Conservation (phyloP, 2,797 vertebrate species). For the Chelonia mydas region DNA sequence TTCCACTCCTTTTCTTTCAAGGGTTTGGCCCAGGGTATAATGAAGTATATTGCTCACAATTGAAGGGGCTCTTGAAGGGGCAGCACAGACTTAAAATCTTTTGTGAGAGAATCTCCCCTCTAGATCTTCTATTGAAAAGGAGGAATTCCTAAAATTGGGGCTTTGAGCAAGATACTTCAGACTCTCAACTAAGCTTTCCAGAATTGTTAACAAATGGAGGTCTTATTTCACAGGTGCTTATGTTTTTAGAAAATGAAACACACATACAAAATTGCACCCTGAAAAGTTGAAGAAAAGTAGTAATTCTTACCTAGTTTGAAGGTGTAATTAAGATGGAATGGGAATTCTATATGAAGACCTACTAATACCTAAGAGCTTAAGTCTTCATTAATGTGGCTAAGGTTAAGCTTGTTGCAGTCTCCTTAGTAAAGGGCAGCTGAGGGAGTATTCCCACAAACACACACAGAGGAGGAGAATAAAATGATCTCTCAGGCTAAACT, state of each 20-base stretch:
- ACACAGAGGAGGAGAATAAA: neutral
- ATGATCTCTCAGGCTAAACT: neutral
- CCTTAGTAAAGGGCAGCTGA: slow-evolving; percentile 4
- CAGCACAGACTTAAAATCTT: neutral
- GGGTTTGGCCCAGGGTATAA: neutral
- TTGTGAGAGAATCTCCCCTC: neutral
- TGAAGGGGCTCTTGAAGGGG: neutral
- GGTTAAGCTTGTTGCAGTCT: slow-evolving; percentile 9
- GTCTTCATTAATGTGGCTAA: neutral
- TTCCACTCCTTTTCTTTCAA: neutral
- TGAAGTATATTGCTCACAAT: neutral
- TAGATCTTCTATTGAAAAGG: no score
- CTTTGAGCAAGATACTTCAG: no score
- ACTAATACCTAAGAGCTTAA: rapidly evolving
- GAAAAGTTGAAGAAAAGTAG: neutral
- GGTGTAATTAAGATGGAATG: neutral
- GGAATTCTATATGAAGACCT: neutral
- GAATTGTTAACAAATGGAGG: no score
- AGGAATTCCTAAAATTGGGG: no score
- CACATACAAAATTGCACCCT: neutral
- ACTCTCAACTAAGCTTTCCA: no score
- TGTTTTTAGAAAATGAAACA: no score
- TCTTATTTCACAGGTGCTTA: no score
- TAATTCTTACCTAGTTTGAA: neutral
- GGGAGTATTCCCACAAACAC: neutral